Percentiles rank a stretch among this genome's conserved stretches.
Evolutionary conservation across 2,797 vertebrate genomes (phyloP).

Genomic region (Enteromius anoplus): DNA sequence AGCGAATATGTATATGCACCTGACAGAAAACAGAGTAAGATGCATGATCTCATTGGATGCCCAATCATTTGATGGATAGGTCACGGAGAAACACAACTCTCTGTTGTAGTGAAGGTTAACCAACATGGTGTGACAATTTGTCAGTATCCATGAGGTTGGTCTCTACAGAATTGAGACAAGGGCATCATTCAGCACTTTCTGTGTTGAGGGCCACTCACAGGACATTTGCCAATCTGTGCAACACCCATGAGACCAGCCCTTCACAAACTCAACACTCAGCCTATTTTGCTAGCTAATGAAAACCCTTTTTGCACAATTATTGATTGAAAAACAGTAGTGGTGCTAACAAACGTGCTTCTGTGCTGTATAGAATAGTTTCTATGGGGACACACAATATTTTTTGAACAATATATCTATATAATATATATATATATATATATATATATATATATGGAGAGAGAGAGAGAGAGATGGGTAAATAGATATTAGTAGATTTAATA

Average conservation of each 20-base stretch:
- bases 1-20: constrained; percentile 61
- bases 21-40: constrained; percentile 73
- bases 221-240: constrained; percentile 55
- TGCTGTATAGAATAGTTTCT: not conserved
- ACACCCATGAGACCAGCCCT: constrained; percentile 52
- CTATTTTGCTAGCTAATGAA: constrained; percentile 44
- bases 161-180: constrained; percentile 49
- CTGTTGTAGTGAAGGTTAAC: constrained; percentile 74
- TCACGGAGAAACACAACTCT: constrained; percentile 61
- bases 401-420: not conserved
- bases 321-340: constrained; percentile 1
- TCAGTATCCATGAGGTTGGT: constrained; percentile 48
- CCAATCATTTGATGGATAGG: constrained; percentile 77
- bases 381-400: not conserved
- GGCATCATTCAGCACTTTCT: constrained; percentile 60
- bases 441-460: too few relatives aligned
- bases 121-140: constrained; percentile 62
- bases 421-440: too few relatives aligned
- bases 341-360: constrained; percentile 6
- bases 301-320: constrained; percentile 26
- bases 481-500: too few relatives aligned
- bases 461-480: too few relatives aligned
- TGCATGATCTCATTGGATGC: constrained; percentile 70
- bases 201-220: constrained; percentile 50
- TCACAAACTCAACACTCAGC: constrained; percentile 49